These are phyloP conservation scores for Chelonia mydas DNA, from an alignment of 2,797 vertebrate genomes.

Conservation along the genomic window DNA sequence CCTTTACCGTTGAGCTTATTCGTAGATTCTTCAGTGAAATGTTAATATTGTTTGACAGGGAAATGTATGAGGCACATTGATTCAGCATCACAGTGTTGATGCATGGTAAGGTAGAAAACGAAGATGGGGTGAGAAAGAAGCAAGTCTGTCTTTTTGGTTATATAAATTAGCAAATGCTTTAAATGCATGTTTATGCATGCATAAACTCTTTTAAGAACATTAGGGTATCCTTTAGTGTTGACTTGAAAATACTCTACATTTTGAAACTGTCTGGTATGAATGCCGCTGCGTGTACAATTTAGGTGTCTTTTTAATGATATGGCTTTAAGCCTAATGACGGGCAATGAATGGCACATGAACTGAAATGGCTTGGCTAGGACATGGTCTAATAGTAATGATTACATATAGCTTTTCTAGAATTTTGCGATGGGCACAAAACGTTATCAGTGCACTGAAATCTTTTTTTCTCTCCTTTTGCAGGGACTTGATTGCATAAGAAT, in stretches of 20 bases:
- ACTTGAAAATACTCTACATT: neutral
- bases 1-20: neutral
- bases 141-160: neutral
- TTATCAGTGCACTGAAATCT: neutral
- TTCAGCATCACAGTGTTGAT: neutral
- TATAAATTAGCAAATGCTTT: neutral
- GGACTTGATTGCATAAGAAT: slow-evolving; percentile 90
- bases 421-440: neutral
- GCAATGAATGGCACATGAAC: neutral
- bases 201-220: neutral
- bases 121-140: neutral
- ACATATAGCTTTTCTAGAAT: neutral
- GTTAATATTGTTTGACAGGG: neutral
- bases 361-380: neutral
- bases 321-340: neutral
- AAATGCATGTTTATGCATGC: neutral
- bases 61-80: neutral
- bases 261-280: neutral
- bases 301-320: neutral
- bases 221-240: neutral
- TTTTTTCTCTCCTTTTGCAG: slow-evolving; percentile 73
- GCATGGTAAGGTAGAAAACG: neutral
- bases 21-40: neutral
- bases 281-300: neutral
- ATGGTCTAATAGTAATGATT: neutral